Evolutionary conservation across 1,140 invertebrate genomes (phyloP).

Genomic region (Bombus waltoni): DNA sequence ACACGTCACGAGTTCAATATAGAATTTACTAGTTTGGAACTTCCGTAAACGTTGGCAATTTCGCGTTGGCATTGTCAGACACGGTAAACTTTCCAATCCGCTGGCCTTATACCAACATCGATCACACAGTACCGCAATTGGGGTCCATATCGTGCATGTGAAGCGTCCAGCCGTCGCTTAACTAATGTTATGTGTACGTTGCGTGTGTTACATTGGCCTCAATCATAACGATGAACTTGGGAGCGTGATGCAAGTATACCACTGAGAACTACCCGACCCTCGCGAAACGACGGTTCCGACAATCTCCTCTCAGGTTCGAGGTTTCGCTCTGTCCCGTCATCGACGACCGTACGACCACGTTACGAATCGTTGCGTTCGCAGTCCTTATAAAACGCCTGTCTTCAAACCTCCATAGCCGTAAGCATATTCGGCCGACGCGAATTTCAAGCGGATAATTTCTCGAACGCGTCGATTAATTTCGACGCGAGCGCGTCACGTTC

Average conservation of each 20-base stretch:
- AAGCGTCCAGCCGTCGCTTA: constrained; percentile 36
- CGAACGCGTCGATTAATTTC: no score
- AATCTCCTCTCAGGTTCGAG: not conserved
- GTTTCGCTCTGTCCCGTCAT: not conserved
- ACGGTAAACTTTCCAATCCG: constrained; percentile 41
- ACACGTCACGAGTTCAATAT: not conserved
- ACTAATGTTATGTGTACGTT: constrained; percentile 35
- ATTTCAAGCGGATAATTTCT: no score
- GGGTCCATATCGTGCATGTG: constrained; percentile 26
- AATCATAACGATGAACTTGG: constrained; percentile 47
- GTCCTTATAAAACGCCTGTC: not conserved
- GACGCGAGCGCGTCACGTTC: no score
- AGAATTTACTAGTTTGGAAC: not conserved
- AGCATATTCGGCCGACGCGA: no score
- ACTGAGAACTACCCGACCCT: constrained; percentile 20
- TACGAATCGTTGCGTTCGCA: not conserved
- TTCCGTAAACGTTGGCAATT: constrained; percentile 28
- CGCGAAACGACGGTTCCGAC: not conserved
- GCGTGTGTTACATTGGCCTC: constrained; percentile 30
- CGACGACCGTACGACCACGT: no score
- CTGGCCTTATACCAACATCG: constrained; percentile 25
- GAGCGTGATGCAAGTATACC: constrained; percentile 26
- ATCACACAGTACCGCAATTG: constrained; percentile 36
- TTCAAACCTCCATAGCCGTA: no score
- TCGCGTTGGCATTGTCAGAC: constrained; percentile 20